A percentile compares a stretch with the other conserved stretches of the same genome.
These are phyloP conservation scores for Aromia moschata DNA, from an alignment of 2,888 invertebrate species.

Conservation along the genomic window DNA sequence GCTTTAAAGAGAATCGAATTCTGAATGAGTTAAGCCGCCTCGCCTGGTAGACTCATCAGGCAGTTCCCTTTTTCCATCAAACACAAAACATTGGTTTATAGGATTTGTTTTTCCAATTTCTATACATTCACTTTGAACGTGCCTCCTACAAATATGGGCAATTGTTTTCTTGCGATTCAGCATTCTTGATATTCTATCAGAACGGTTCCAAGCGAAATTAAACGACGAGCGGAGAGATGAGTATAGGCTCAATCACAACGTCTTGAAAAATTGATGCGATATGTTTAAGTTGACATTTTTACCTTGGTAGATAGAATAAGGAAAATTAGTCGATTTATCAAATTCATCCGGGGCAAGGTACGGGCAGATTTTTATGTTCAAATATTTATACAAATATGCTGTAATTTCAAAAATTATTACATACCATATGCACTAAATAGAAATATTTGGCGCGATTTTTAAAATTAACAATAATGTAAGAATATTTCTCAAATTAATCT, in stretches of 20 bases:
- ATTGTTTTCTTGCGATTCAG: conserved; percentile 19
- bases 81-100: conserved; percentile 1
- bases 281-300: conserved; percentile 23
- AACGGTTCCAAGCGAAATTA: conserved; percentile 16
- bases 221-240: conserved; percentile 23
- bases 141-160: conserved; percentile 13
- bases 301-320: conserved; percentile 21
- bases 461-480: no score
- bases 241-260: conserved; percentile 20
- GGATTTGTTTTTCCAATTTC: conserved; percentile 6
- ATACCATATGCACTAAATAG: no score
- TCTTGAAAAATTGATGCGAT: conserved; percentile 30
- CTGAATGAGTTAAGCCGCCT: no score
- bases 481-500: no score
- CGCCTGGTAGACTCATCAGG: no score
- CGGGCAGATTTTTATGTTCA: no score
- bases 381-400: no score
- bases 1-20: no score
- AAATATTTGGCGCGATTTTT: no score
- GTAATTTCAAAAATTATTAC: no score
- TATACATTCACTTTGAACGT: conserved; percentile 6
- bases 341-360: conserved; percentile 1
- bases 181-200: conserved; percentile 6
- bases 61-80: no score
- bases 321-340: conserved; percentile 13